phyloP scores from a whole-genome alignment of 2,113 vertebrate genomes.

The Calidris pugnax region DNA sequence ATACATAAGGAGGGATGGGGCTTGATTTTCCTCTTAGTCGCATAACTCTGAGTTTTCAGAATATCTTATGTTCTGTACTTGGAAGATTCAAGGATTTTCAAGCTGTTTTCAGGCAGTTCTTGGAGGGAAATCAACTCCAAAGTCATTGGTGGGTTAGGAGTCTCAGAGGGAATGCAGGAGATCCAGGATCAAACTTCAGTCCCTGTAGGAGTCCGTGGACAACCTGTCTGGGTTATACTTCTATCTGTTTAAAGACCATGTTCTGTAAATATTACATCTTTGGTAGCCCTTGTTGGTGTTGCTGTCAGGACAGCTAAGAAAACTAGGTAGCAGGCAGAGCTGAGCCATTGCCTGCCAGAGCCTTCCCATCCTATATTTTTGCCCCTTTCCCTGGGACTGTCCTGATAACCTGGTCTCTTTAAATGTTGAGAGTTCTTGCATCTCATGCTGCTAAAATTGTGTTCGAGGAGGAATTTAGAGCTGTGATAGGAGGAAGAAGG shows the following conservation, averaged over 20 bases:
- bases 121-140: neutral
- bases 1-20: neutral
- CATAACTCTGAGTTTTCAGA: neutral
- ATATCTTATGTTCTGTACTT: neutral
- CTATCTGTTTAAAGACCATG: neutral
- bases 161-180: neutral
- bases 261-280: neutral
- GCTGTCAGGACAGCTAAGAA: neutral
- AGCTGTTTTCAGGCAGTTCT: neutral
- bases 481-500: neutral
- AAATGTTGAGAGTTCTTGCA: neutral
- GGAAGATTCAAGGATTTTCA: neutral
- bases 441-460: neutral
- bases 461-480: neutral
- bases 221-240: neutral
- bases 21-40: neutral
- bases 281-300: neutral
- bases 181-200: neutral
- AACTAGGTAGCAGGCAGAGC: neutral
- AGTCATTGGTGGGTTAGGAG: neutral
- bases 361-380: neutral
- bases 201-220: neutral
- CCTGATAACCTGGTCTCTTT: neutral
- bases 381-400: neutral
- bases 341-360: neutral